Conservation (phyloP, 2,113 vertebrate species). For the Lontra canadensis region DNA sequence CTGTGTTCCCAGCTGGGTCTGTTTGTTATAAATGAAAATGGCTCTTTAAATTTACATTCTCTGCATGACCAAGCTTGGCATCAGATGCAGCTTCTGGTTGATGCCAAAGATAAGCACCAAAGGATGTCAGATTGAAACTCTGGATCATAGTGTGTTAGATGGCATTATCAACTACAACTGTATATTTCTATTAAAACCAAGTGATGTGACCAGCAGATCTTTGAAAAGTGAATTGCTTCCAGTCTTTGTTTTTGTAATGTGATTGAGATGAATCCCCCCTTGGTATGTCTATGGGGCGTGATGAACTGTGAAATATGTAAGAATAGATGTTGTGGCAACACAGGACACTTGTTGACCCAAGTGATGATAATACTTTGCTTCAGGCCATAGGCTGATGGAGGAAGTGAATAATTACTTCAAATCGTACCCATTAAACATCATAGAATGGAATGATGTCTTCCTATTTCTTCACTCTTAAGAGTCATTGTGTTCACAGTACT, state of each 20-base stretch:
- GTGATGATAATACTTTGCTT: conserved; percentile 55
- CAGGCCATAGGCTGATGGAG: neutral
- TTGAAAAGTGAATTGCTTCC: conserved; percentile 76
- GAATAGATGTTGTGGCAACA: conserved; percentile 60
- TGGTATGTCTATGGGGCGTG: conserved; percentile 41
- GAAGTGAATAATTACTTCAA: conserved; percentile 15
- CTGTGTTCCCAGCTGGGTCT: conserved; percentile 85
- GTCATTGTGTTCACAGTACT: neutral
- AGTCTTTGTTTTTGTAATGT: conserved; percentile 77
- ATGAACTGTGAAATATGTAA: conserved; percentile 71
- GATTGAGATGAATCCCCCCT: conserved; percentile 72
- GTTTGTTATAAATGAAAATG: conserved; percentile 84
- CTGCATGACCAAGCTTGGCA: conserved; percentile 78
- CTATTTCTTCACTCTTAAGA: conserved; percentile 23
- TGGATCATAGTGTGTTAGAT: conserved; percentile 71
- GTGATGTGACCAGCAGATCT: conserved; percentile 76
- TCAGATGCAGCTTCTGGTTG: conserved; percentile 72
- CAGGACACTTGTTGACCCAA: conserved; percentile 53
- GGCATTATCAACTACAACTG: conserved; percentile 74
- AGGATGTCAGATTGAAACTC: conserved; percentile 65
- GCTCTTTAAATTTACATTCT: conserved; percentile 82
- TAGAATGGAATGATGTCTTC: neutral
- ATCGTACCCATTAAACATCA: neutral
- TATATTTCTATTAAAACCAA: conserved; percentile 80
- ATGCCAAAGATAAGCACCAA: conserved; percentile 77